Evolutionary conservation across 2,888 invertebrate species (phyloP).

Genomic region (Polietes domitor): DNA sequence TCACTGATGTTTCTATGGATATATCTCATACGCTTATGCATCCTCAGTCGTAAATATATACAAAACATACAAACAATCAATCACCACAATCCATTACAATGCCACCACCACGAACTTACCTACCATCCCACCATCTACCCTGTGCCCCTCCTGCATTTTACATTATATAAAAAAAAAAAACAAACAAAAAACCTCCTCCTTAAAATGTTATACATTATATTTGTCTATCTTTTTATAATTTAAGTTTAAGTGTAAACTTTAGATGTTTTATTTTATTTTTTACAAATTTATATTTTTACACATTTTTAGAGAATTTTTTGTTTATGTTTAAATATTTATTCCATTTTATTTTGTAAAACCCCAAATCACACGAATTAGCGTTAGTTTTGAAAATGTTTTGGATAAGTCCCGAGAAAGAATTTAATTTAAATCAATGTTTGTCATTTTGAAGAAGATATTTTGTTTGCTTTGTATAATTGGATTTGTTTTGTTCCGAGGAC

Average conservation of each 20-base stretch:
- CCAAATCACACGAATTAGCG: conserved; percentile 36
- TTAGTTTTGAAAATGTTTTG: conserved; percentile 42
- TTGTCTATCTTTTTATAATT: conserved; percentile 42
- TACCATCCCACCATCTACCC: not conserved
- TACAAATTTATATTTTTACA: conserved; percentile 58
- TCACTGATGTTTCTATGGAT: conserved; percentile 88
- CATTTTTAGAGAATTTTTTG: conserved; percentile 55
- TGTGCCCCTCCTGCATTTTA: conserved; percentile 41
- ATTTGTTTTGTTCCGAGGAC: not conserved
- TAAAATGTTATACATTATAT: conserved; percentile 34
- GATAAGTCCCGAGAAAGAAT: conserved; percentile 24
- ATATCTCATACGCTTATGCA: conserved; percentile 82
- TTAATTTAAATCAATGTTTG: conserved; percentile 42
- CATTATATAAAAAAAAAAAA: conserved; percentile 23
- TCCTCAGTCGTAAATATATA: conserved; percentile 70
- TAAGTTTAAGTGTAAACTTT: conserved; percentile 55
- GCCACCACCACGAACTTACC: conserved; percentile 20
- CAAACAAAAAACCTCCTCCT: conserved; percentile 50
- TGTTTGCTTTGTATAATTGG: conserved; percentile 25
- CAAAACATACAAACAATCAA: conserved; percentile 31
- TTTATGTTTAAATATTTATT: conserved; percentile 53
- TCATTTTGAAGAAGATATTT: conserved; percentile 39
- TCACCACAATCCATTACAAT: conserved; percentile 17
- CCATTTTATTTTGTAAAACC: conserved; percentile 12
- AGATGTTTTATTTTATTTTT: conserved; percentile 48